Evolutionary conservation across 2,113 vertebrate species (phyloP).

Genomic region (Sander lucioperca): DNA sequence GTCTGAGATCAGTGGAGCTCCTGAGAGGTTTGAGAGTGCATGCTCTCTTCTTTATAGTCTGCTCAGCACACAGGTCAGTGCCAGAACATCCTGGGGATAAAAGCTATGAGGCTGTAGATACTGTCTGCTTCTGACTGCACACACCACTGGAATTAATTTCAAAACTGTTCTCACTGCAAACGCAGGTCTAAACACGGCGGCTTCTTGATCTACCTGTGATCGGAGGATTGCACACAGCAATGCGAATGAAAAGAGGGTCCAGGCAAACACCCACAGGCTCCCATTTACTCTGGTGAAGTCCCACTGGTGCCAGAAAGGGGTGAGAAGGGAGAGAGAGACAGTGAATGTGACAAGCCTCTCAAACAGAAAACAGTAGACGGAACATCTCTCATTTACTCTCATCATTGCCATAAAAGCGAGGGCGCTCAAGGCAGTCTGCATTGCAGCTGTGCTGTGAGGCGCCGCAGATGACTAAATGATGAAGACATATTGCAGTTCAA

Average conservation of each 20-base stretch:
- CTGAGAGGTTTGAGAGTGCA: conserved; percentile 31
- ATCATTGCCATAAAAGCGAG: conserved; percentile 38
- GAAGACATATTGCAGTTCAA: conserved; percentile 46
- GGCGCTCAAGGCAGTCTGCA: conserved; percentile 49
- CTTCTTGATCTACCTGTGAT: conserved; percentile 76
- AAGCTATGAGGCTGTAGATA: conserved; percentile 27
- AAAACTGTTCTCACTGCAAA: conserved; percentile 25
- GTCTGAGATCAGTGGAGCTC: conserved; percentile 40
- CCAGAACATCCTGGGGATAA: conserved; percentile 23
- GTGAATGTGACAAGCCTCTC: conserved; percentile 46
- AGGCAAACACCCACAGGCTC: conserved; percentile 71
- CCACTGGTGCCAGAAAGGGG: conserved; percentile 74
- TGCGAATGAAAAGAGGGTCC: conserved; percentile 81
- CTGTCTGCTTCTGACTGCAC: conserved; percentile 17
- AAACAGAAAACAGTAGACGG: conserved; percentile 46
- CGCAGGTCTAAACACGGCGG: conserved; percentile 20
- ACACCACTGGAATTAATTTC: conserved; percentile 25
- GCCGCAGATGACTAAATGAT: conserved; percentile 37
- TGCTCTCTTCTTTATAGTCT: conserved; percentile 52
- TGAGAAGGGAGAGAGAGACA: not conserved
- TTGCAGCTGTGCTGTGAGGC: conserved; percentile 45
- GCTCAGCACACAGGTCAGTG: conserved; percentile 46
- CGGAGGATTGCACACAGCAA: conserved; percentile 83
- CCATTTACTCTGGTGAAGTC: conserved; percentile 85
- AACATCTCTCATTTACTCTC: conserved; percentile 51